Evolutionary conservation across 2,888 invertebrate species (phyloP).

Genomic region (Dryomyza anilis): DNA sequence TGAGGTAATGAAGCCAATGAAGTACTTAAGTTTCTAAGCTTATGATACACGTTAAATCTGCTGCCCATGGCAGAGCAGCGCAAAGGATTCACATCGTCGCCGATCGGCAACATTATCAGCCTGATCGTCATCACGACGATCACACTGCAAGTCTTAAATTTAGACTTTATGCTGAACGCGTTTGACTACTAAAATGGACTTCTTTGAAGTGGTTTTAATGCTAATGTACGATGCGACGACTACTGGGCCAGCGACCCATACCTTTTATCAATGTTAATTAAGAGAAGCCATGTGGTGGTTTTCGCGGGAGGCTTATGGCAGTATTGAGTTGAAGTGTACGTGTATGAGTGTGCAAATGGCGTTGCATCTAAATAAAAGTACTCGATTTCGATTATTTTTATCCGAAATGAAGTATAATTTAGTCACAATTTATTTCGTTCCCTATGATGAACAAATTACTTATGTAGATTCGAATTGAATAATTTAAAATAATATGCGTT

Average conservation of each 20-base stretch:
- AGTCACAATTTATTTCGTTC: too few relatives aligned
- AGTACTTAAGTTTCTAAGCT: slow-evolving; percentile 35
- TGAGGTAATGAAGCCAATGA: slow-evolving; percentile 42
- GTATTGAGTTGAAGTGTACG: not conserved
- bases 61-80: slow-evolving; percentile 3
- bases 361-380: too few relatives aligned
- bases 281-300: slow-evolving; percentile 34
- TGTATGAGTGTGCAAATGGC: too few relatives aligned
- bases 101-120: not conserved
- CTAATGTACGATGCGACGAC: slow-evolving; percentile 40
- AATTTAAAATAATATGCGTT: too few relatives aligned
- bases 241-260: slow-evolving; percentile 13
- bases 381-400: too few relatives aligned
- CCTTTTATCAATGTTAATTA: slow-evolving; percentile 45
- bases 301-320: slow-evolving; percentile 16
- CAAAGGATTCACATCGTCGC: not conserved
- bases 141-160: slow-evolving; percentile 32
- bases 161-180: slow-evolving; percentile 36
- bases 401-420: too few relatives aligned
- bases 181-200: not conserved
- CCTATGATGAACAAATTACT: too few relatives aligned
- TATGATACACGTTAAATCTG: slow-evolving; percentile 32
- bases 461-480: too few relatives aligned
- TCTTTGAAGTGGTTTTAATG: slow-evolving; percentile 34
- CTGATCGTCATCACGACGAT: slow-evolving; percentile 21